Evolutionary conservation across 2,797 vertebrate species (phyloP).

Genomic region (Luscinia luscinia): DNA sequence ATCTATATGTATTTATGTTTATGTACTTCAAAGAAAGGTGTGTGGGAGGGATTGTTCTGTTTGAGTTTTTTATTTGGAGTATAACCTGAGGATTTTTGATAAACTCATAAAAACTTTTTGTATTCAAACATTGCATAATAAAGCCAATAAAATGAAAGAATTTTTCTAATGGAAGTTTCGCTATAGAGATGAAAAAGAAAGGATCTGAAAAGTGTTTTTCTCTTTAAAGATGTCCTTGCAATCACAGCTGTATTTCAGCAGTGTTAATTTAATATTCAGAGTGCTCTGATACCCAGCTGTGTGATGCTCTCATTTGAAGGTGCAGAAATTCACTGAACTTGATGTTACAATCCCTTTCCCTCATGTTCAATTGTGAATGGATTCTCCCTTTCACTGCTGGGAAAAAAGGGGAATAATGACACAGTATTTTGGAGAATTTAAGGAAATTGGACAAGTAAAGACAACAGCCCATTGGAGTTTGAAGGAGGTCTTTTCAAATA

Average conservation of each 20-base stretch:
- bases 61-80: not conserved
- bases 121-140: not conserved
- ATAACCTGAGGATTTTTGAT: not conserved
- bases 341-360: not conserved
- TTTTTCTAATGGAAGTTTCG: not conserved
- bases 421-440: not conserved
- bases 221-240: not conserved
- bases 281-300: not conserved
- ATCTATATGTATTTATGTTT: not conserved
- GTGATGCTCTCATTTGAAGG: not conserved
- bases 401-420: not conserved
- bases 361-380: rapidly evolving
- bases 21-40: not conserved
- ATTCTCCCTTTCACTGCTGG: not conserved
- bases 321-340: not conserved
- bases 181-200: not conserved
- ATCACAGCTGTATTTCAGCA: not conserved
- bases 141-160: not conserved
- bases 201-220: not conserved
- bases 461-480: not conserved
- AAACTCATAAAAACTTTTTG: not conserved
- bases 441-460: not conserved
- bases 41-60: not conserved
- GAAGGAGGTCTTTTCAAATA: not conserved
- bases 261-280: not conserved